Conservation (phyloP, 1,140 invertebrate genomes). For the Telenomus remus region DNA sequence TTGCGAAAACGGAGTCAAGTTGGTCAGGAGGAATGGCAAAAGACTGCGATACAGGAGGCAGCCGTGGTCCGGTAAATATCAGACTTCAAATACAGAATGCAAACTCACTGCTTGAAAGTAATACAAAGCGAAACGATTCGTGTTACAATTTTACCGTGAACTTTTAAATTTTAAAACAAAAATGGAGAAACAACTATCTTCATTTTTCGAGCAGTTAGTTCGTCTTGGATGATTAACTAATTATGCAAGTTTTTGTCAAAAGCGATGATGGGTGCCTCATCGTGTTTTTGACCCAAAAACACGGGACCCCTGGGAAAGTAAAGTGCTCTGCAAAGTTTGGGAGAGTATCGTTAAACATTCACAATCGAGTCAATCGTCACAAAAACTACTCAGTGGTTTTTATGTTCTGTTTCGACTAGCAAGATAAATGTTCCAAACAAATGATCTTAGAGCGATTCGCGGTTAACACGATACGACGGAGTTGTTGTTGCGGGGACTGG, state of each 20-base stretch:
- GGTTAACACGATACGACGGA: not conserved
- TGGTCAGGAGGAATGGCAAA: conserved; percentile 89
- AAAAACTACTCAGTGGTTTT: conserved; percentile 3
- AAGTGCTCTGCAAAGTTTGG: conserved; percentile 5
- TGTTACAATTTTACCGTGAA: no score
- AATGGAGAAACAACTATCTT: no score
- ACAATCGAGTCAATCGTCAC: not conserved
- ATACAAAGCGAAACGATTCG: no score
- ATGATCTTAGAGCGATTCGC: not conserved
- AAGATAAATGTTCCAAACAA: not conserved
- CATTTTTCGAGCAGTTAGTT: no score
- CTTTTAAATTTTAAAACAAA: no score
- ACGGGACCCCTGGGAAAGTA: conserved; percentile 1
- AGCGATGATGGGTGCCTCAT: conserved; percentile 10
- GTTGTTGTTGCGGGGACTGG: no score
- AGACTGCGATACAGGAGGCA: conserved; percentile 88
- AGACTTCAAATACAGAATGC: not conserved
- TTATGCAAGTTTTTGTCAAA: conserved; percentile 19
- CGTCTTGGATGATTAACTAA: not conserved
- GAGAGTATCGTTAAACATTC: conserved; percentile 11
- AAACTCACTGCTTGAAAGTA: no score
- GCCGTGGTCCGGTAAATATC: conserved; percentile 81
- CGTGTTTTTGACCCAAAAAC: conserved; percentile 15
- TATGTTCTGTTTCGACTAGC: not conserved
- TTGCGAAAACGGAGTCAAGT: conserved; percentile 82